Percentiles rank a stretch among this genome's conserved stretches.
Conservation (phyloP, 1,140 invertebrate genomes). For the Pissodes strobi region DNA sequence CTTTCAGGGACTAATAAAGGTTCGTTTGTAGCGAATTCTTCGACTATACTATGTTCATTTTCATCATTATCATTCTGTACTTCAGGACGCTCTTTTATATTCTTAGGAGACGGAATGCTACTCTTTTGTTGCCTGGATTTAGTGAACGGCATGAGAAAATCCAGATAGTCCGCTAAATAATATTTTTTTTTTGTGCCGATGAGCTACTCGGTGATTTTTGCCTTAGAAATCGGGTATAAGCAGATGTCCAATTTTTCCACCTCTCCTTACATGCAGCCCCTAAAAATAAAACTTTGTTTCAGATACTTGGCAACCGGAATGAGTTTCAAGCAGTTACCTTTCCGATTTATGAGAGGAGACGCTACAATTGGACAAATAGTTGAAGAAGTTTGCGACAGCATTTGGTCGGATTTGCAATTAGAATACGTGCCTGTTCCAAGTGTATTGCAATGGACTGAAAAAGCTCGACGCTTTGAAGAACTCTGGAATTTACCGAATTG, state of each 20-base stretch:
- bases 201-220: constrained; percentile 27
- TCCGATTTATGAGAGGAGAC: constrained; percentile 27
- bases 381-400: too few species aligned
- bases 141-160: too few species aligned
- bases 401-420: too few species aligned
- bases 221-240: too few species aligned
- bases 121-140: constrained; percentile 20
- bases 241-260: constrained; percentile 24
- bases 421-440: constrained; percentile 28
- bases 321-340: constrained; percentile 24
- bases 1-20: constrained; percentile 10
- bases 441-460: constrained; percentile 26
- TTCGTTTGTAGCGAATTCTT: constrained; percentile 28
- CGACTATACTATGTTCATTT: constrained; percentile 12
- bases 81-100: constrained; percentile 26
- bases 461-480: too few species aligned
- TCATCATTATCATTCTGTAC: constrained; percentile 19
- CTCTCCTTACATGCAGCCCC: too few species aligned
- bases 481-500: too few species aligned
- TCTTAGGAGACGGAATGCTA: constrained; percentile 21
- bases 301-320: constrained; percentile 25
- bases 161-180: constrained; percentile 22
- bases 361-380: constrained; percentile 27
- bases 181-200: constrained; percentile 30
- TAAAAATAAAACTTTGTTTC: constrained; percentile 17